A percentile compares a stretch with the other conserved stretches of the same genome.
These are phyloP conservation scores for Sinocyclocheilus anophthalmus DNA, from an alignment of 2,113 vertebrate genomes.

Conservation along the genomic window DNA sequence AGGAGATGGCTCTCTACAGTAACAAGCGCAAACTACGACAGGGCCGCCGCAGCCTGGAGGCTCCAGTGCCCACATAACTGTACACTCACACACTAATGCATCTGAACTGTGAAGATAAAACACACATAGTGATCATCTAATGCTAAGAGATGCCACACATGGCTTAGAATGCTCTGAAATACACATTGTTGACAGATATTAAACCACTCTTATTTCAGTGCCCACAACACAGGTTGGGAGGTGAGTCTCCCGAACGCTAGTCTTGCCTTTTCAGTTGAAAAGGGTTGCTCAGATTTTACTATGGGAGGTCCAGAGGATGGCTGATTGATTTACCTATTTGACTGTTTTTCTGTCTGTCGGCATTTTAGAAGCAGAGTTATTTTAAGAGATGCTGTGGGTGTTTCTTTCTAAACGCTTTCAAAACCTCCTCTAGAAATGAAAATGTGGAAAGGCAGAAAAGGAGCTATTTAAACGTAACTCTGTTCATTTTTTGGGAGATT, in stretches of 20 bases:
- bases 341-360: slow-evolving; percentile 61
- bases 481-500: slow-evolving; percentile 21
- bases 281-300: slow-evolving; percentile 7
- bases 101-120: slow-evolving; percentile 47
- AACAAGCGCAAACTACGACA: slow-evolving; percentile 86
- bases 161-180: slow-evolving; percentile 32
- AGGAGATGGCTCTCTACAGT: slow-evolving; percentile 88
- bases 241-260: slow-evolving; percentile 64
- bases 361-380: slow-evolving; percentile 60
- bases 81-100: slow-evolving; percentile 44
- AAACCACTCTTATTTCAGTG: slow-evolving; percentile 52
- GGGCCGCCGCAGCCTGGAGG: slow-evolving; percentile 83
- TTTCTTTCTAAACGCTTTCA: slow-evolving; percentile 57
- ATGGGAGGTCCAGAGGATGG: slow-evolving; percentile 54
- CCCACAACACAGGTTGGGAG: slow-evolving; percentile 43
- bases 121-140: slow-evolving; percentile 40
- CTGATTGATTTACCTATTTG: slow-evolving; percentile 53
- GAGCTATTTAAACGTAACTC: slow-evolving; percentile 49
- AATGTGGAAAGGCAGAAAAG: slow-evolving; percentile 49
- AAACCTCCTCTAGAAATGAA: slow-evolving; percentile 44
- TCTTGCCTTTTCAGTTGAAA: slow-evolving; percentile 61
- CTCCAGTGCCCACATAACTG: slow-evolving; percentile 84
- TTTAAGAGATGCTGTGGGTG: slow-evolving; percentile 61
- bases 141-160: slow-evolving; percentile 19
- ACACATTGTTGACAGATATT: slow-evolving; percentile 37